phyloP scores from a whole-genome alignment of 2,113 vertebrate species.

The Lampris incognitus region DNA sequence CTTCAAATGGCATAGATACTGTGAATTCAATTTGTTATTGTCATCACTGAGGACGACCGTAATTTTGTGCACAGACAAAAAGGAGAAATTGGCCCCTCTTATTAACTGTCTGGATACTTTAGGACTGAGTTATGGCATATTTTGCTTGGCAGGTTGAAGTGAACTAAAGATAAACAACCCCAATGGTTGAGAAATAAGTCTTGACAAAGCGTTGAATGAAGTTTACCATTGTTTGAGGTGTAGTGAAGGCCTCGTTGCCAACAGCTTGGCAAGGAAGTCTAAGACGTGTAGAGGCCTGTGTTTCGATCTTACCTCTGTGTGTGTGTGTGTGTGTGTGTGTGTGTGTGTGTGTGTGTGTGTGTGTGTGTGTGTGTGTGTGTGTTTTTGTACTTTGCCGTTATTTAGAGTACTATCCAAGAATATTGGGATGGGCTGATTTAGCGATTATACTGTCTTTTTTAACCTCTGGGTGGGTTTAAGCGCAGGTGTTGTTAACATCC shows the following conservation, averaged over 20 bases:
- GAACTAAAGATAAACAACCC: background rate
- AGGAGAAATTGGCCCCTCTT: background rate
- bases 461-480: background rate
- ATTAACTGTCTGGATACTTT: background rate
- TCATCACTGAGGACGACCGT: background rate
- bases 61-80: background rate
- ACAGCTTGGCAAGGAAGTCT: slow-evolving; percentile 43
- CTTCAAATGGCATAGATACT: too few relatives aligned
- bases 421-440: background rate
- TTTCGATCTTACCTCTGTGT: slow-evolving; percentile 17
- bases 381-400: slow-evolving; percentile 7
- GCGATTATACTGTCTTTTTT: slow-evolving; percentile 18
- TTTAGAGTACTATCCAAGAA: slow-evolving; percentile 11
- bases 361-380: background rate
- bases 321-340: too few relatives aligned
- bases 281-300: slow-evolving; percentile 55
- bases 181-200: background rate
- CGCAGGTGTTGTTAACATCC: background rate
- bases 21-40: background rate
- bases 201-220: background rate
- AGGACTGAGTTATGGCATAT: background rate
- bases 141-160: background rate
- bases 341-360: too few relatives aligned
- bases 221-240: background rate
- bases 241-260: slow-evolving; percentile 22